These are phyloP conservation scores for Hemistola chrysoprasaria DNA, from an alignment of 2,888 invertebrate species.

Conservation along the genomic window DNA sequence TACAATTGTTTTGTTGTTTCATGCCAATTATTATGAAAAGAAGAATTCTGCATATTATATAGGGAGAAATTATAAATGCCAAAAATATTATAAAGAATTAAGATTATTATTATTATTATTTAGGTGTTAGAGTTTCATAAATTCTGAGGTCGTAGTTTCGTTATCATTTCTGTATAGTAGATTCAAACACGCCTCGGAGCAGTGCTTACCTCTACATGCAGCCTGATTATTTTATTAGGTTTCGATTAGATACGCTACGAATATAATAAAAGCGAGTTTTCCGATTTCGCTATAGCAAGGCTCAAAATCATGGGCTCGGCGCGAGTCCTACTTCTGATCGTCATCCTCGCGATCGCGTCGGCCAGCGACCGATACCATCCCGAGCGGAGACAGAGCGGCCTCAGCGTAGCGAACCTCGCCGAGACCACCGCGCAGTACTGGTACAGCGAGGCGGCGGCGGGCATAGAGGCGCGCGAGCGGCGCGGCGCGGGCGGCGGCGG, in stretches of 20 bases:
- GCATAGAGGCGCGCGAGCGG: constrained; percentile 2
- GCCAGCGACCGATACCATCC: constrained; percentile 23
- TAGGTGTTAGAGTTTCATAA: too few relatives aligned
- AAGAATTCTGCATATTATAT: too few relatives aligned
- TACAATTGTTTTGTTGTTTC: too few relatives aligned
- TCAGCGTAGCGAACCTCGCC: constrained; percentile 5
- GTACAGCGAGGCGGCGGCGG: constrained; percentile 29
- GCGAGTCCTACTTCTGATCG: constrained; percentile 4
- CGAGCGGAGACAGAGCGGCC: neutral
- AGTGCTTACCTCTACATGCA: constrained; percentile 8
- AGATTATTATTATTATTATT: too few relatives aligned
- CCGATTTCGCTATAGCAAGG: constrained; percentile 3
- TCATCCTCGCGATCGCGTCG: constrained; percentile 5
- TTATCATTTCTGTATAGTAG: too few relatives aligned
- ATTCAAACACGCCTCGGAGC: constrained; percentile 3
- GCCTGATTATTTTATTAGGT: neutral
- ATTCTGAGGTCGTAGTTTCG: too few relatives aligned
- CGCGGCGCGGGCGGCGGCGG: constrained; percentile 21
- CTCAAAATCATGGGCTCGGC: constrained; percentile 13
- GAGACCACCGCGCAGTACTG: constrained; percentile 25
- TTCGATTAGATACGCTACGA: constrained; percentile 19
- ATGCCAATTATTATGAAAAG: too few relatives aligned
- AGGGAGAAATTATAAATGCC: too few relatives aligned
- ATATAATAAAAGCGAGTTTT: constrained; percentile 15
- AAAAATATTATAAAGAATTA: too few relatives aligned